Base-by-base conservation (phyloP, 2,113 vertebrate genomes). In the Crocuta crocuta region DNA sequence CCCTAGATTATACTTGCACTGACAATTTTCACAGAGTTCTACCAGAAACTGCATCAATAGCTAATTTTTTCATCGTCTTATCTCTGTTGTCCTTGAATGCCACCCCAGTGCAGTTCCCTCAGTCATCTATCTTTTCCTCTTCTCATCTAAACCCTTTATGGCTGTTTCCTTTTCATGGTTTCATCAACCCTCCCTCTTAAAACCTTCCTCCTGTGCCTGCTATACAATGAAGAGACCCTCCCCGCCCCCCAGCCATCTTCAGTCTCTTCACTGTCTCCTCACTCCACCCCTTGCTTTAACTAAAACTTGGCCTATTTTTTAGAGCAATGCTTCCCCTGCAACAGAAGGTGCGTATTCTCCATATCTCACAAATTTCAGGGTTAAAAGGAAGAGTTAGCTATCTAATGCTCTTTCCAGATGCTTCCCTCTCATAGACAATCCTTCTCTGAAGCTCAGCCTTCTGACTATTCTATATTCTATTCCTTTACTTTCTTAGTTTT, bases 401-500 rank as follows among this genome's bases (percentile, higher is more conserved):
- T 73, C 65, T 73, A 71, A 63, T 61, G 74, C 39, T 82, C 31
- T 84, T 96, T 91, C 74, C 24, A 92, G 55, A 87, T 1, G 88
- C 63, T 68, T 89, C 43, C 86, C 28, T 95, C n/a, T 85, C 21
- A 53, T 1, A 90, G 53, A 55, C 23, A 86, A 81, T 83, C 58
- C n/a, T 85, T 94, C 39, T 70, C 55, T 50, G 55, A 89, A 63
- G 84, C 35, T 71, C 82, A 87, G 53, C 68, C 48, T 87, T 39
- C 79, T 90, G 63, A 68, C 12, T 58, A 78, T n/a, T 89, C 48
- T 88, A 61, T n/a, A 84, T 24, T 84, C 26, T 78, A 15, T 23
- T 76, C 58, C 48, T 95, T 95, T 17, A 80, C 35, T 50, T 96
- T 88, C 74, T 92, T 33, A 83, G 73, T 39, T 39, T 39, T 39